Base-by-base conservation (phyloP, 2,113 vertebrate species). In the Lontra canadensis region DNA sequence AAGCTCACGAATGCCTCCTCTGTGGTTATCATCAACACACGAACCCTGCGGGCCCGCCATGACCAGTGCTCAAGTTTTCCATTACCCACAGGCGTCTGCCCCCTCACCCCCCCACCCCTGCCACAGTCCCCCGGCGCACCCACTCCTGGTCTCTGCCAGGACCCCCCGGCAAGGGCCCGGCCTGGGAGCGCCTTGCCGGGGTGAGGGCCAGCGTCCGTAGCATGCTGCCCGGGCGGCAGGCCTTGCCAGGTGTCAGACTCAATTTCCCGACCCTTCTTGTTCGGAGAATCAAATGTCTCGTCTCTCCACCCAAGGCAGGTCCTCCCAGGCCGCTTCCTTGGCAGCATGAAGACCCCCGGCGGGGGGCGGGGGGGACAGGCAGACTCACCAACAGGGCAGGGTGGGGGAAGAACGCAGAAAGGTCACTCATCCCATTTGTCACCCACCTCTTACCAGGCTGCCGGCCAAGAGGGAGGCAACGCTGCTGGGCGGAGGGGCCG, bases 191-290 rank as follows among this genome's bases (percentile, higher is more conserved):
- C 67, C 78, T 94, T 61, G 88, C 67, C 0, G 1, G 57, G 76
- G 57, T 6, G 10, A 31, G 6, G 87, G 90, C 94, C 67, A 21
- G 88, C 59, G 73, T 97, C 80, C 59, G 59, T 84, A 55, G 81
- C 26, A 5, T 7, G 49, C 87, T 85, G 96, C 96, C 97, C 23
- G 4, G 95, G 80, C 79, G 17, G 29, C 2, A n/a, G 95, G 52
- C 82, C 69, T 69, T 97, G 98, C 97, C 97, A 98, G 97, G 97
- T 98, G 97, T 98, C 98, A 97, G 94, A 90, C 96, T 97, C 95
- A 98, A 98, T 98, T 98, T 98, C 97, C 96, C 73, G 23, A 73
- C 84, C 87, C 94, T 96, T 95, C 87, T 65, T 83, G 83, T 39
- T 83, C 80, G 81, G 63, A 95, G 93, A 96, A 97, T 94, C 87